phyloP scores from a whole-genome alignment of 2,797 vertebrate species.

The Varecia variegata region DNA sequence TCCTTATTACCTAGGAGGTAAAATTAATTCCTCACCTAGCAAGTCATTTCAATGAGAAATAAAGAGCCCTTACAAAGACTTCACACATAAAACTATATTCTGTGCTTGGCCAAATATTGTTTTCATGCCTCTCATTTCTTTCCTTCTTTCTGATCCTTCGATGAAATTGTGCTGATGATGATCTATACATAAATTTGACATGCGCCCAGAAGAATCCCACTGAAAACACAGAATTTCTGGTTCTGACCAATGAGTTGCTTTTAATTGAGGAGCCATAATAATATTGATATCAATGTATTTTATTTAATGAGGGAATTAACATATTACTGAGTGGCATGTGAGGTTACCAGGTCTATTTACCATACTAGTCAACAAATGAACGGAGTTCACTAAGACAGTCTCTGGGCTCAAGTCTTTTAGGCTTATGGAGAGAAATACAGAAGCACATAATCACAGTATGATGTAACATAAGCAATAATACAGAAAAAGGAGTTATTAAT shows the following conservation, averaged over 20 bases:
- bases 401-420: not conserved
- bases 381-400: not conserved
- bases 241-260: not conserved
- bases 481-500: not conserved
- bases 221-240: not conserved
- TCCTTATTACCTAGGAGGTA: not conserved
- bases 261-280: not conserved
- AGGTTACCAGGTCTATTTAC: not conserved
- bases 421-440: not conserved
- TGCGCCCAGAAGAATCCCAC: not conserved
- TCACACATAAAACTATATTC: not conserved
- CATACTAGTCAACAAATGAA: not conserved
- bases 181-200: not conserved
- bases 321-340: not conserved
- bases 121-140: constrained; percentile 18
- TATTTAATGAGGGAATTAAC: not conserved
- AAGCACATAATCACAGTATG: not conserved
- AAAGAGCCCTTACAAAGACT: not conserved
- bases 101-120: not conserved
- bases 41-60: constrained; percentile 23
- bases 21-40: constrained; percentile 17
- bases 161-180: not conserved
- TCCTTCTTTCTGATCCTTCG: not conserved
- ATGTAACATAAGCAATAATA: not conserved
- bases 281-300: not conserved